Base-by-base conservation (phyloP, 2,113 vertebrate species). In the Ailurus styani region DNA sequence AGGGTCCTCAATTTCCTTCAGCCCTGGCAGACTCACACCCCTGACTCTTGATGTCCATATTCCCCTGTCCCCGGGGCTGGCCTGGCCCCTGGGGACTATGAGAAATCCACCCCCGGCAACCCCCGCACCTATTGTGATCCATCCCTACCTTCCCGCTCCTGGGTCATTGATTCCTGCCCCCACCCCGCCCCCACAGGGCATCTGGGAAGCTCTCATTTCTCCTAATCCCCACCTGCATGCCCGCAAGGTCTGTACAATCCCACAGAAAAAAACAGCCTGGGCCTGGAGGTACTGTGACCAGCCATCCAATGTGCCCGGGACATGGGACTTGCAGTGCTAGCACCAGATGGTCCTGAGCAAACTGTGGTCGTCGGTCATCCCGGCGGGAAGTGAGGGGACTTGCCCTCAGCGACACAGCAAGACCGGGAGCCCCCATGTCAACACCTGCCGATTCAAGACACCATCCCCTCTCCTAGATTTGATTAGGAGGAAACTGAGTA, bases 91-190 rank as follows among this genome's bases (percentile, higher is more conserved):
- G 34, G 13, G 1, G 34, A 14, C 20, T 14, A 64, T 23, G 57
- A 29, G 11, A 73, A 57, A 40, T n/a, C n/a, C n/a, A n/a, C n/a
- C n/a, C n/a, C n/a, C n/a, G n/a, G n/a, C n/a, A n/a, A n/a, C 55
- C 85, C 47, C 64, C 5, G 4, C n/a, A 7, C 64, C 64, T 68
- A 1, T 0, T 34, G 60, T 0, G 4, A 5, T 20, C 42, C 42
- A 14, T 31, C 42, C 60, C 21, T 14, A 10, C 85, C 64, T 54
- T 54, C 57, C 25, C 0, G 57, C 25, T 23, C 64, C 47, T 6
- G 34, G 64, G 2, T 29, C 57, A 7, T 27, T 12, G 21, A 27
- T 9, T 25, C 90, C 90, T 34, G 37, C 37, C 27, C 17, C 34
- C 15, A 27, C 57, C 57, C 23, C 23, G 57, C 9, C 73, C 17